phyloP scores from a whole-genome alignment of 1,140 invertebrate genomes.

The Heliconius hermathena region DNA sequence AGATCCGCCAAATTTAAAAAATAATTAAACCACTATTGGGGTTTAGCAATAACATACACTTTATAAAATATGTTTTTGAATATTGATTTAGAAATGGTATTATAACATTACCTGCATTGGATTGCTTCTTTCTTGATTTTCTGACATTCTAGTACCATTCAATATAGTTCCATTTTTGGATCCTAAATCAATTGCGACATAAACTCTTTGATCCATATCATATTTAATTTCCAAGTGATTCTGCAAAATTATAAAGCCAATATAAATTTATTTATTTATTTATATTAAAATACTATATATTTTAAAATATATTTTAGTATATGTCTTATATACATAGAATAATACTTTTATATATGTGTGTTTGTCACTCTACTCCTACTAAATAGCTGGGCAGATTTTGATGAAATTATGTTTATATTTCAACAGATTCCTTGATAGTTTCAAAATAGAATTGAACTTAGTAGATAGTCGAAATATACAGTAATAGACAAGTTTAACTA shows the following conservation, averaged over 20 bases:
- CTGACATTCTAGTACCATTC: constrained; percentile 89
- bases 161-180: constrained; percentile 94
- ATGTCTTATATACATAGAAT: neutral
- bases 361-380: too few relatives aligned
- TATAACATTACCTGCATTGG: constrained; percentile 57
- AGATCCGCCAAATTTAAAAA: too few relatives aligned
- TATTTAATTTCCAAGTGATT: constrained; percentile 89
- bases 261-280: too few relatives aligned
- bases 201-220: constrained; percentile 83
- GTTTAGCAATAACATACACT: neutral
- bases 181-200: constrained; percentile 90
- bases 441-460: too few relatives aligned
- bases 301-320: neutral
- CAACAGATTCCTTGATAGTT: too few relatives aligned
- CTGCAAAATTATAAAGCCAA: constrained; percentile 74
- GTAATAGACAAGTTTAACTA: too few relatives aligned
- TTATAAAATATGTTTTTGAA: neutral
- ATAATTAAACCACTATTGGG: too few relatives aligned
- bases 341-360: too few relatives aligned
- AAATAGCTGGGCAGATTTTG: too few relatives aligned
- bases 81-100: neutral
- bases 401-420: too few relatives aligned
- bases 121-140: constrained; percentile 87
- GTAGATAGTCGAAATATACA: too few relatives aligned
- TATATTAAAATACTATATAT: neutral